Evolutionary conservation across 1,140 invertebrate species (phyloP).

Genomic region (Hycleus phaleratus): DNA sequence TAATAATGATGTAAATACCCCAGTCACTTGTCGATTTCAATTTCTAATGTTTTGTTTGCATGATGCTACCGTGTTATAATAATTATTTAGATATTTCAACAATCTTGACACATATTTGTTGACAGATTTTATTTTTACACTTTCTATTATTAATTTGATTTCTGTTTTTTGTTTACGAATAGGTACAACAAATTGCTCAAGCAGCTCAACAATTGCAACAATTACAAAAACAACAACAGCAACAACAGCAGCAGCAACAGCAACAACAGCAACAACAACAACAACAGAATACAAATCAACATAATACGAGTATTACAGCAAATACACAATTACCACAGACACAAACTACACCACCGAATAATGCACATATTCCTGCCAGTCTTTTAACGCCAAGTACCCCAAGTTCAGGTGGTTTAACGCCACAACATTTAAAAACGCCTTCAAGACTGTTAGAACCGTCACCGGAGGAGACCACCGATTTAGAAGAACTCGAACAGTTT

Average conservation of each 20-base stretch:
- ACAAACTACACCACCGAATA: conserved; percentile 39
- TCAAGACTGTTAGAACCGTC: conserved; percentile 63
- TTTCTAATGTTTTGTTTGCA: conserved; percentile 33
- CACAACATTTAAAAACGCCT: conserved; percentile 47
- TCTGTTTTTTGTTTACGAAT: conserved; percentile 17
- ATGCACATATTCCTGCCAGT: conserved; percentile 41
- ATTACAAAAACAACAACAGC: conserved; percentile 58
- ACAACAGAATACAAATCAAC: conserved; percentile 45
- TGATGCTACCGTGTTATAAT: conserved; percentile 10
- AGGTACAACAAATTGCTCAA: conserved; percentile 71
- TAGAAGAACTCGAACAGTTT: conserved; percentile 94
- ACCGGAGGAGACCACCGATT: conserved; percentile 85
- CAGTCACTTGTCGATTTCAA: not conserved
- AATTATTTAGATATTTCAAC: conserved; percentile 9
- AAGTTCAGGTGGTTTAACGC: conserved; percentile 45
- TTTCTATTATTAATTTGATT: conserved; percentile 3
- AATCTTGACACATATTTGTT: not conserved
- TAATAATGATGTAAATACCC: too few relatives aligned
- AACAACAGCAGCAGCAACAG: conserved; percentile 40
- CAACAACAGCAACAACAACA: conserved; percentile 42
- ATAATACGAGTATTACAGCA: conserved; percentile 46
- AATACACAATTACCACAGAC: conserved; percentile 40
- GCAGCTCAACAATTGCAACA: conserved; percentile 76
- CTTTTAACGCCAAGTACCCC: conserved; percentile 51
- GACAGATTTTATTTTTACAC: not conserved